phyloP scores from a whole-genome alignment of 2,113 vertebrate species.

The Sander lucioperca region DNA sequence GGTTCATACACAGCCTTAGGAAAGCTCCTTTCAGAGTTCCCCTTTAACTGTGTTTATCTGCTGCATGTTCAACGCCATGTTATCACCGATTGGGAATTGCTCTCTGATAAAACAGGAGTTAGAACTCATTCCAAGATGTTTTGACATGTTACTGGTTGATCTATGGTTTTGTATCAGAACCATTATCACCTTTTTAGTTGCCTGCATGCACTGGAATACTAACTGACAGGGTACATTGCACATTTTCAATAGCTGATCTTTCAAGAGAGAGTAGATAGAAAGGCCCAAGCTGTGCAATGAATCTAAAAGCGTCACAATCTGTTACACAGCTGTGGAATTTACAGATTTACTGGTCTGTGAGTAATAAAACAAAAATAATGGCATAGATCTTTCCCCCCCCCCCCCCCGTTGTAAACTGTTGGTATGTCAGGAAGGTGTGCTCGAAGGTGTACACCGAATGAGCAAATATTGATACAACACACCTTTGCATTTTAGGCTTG shows the following conservation, averaged over 20 bases:
- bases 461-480: conserved; percentile 78
- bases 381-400: conserved; percentile 9
- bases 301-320: neutral
- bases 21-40: neutral
- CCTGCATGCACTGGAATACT: conserved; percentile 34
- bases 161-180: conserved; percentile 44
- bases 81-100: neutral
- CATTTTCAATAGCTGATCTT: conserved; percentile 13
- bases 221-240: conserved; percentile 6
- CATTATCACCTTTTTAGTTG: conserved; percentile 18
- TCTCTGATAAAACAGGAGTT: conserved; percentile 5
- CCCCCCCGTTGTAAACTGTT: conserved; percentile 43
- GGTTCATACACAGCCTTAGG: neutral
- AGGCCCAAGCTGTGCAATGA: conserved; percentile 45
- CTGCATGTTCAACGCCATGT: neutral
- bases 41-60: conserved; percentile 15
- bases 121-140: neutral
- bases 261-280: neutral
- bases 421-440: conserved; percentile 53
- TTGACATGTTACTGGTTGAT: conserved; percentile 14
- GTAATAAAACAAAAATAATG: conserved; percentile 10
- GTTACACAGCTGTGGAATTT: conserved; percentile 7
- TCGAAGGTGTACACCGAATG: conserved; percentile 44
- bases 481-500: conserved; percentile 55
- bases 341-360: conserved; percentile 15